Conservation (phyloP, 2,797 vertebrate genomes). For the Anableps anableps region DNA sequence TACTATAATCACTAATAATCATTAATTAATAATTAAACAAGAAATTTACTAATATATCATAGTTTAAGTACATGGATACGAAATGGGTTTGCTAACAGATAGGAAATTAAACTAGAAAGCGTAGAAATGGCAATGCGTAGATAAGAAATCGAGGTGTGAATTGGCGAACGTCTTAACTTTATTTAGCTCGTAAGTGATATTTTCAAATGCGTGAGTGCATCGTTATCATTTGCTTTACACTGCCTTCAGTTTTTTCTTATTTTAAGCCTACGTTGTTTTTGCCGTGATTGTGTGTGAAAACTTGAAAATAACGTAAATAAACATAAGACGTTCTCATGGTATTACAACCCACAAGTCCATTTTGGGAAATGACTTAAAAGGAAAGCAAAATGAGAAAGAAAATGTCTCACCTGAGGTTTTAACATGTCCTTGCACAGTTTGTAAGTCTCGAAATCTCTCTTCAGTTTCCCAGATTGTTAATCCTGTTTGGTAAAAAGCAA, state of each 20-base stretch:
- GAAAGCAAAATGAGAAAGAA: not conserved
- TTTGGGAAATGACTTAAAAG: not conserved
- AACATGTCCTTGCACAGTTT: slow-evolving; percentile 69
- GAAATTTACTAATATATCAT: not conserved
- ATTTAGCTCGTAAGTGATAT: not conserved
- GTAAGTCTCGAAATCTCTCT: slow-evolving; percentile 63
- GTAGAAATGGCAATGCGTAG: not conserved
- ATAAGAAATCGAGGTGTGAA: not conserved
- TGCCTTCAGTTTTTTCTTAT: not conserved
- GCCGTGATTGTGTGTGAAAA: not conserved
- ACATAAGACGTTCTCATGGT: not conserved
- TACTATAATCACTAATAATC: not conserved
- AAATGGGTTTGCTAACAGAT: not conserved
- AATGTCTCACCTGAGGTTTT: slow-evolving; percentile 70
- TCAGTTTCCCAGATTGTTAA: slow-evolving; percentile 70
- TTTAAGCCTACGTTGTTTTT: not conserved
- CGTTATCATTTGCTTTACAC: not conserved
- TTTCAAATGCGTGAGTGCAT: not conserved
- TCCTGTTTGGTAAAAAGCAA: slow-evolving; percentile 76
- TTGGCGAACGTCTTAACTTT: not conserved
- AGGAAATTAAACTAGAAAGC: not conserved
- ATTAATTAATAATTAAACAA: no score
- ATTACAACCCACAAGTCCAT: not conserved
- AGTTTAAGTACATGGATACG: not conserved
- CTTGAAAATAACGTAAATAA: not conserved